Evolutionary conservation across 2,888 invertebrate genomes (phyloP), one percentile per base, ranked within the genome.

Genomic region (Rhodophaea formosa): DNA sequence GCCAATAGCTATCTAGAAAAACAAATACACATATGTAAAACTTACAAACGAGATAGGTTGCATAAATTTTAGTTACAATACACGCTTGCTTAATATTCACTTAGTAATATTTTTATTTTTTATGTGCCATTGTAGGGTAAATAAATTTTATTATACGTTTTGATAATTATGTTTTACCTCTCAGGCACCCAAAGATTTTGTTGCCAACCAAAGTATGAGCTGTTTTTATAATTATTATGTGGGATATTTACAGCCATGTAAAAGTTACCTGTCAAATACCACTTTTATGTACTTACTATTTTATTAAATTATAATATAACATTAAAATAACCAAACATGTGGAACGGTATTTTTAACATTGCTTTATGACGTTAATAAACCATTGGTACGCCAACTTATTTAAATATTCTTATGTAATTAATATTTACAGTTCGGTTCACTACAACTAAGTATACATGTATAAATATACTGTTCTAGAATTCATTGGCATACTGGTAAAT

Each of bases 101-200:
- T 23, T 39, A 12, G n/a, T 3, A 6, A 12, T 39, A n/a, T 29
- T 53, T 23, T 14, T n/a, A 54, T 44, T n/a, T 17, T 44, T 15
- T 15, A 54, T 15, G 53, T 54, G 53, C 53, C 53, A 54, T 54
- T 44, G 8, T 55, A 55, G 15, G n/a, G 29, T 54, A 30, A 30
- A 23, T n/a, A 17, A 16, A 35, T 32, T 55, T 8, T n/a, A 16
- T 45, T 12, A 15, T 30, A 54, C 12, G 30, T 15, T 46, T 12
- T 30, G 30, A 29, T 23, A 12, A 39, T n/a, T n/a, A 32, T 14
- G 10, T 60, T 44, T 61, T 67, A 72, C 76, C 74, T 79, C 75
- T 65, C 61, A 59, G 62, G 65, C 56, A 62, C 67, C 79, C 79
- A 79, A 78, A 79, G 77, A 77, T 61, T 65, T 45, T 62, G 59